Evolutionary conservation across 2,888 invertebrate genomes (phyloP).

Genomic region (Platycheirus albimanus): DNA sequence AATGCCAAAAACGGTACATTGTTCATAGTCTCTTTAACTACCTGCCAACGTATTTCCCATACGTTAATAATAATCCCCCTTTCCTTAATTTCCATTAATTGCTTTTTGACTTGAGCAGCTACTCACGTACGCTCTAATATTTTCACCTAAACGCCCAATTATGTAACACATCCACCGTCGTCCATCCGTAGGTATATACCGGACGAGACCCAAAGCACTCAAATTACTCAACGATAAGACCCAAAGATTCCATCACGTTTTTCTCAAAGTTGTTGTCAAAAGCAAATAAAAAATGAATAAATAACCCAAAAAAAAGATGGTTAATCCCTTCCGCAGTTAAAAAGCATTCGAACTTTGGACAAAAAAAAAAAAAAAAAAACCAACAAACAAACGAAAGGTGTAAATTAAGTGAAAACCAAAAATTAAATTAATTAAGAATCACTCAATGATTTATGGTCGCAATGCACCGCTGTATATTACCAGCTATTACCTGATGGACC

Average conservation of each 20-base stretch:
- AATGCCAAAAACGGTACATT: background rate
- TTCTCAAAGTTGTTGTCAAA: conserved; percentile 29
- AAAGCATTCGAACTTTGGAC: background rate
- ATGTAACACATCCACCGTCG: no score
- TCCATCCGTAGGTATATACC: conserved; percentile 10
- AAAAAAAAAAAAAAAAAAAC: background rate
- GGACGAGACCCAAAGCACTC: conserved; percentile 4
- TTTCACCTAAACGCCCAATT: conserved; percentile 30
- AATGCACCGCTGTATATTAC: background rate
- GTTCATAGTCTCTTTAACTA: conserved; percentile 8
- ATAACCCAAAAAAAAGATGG: conserved; percentile 9
- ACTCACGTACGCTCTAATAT: conserved; percentile 31
- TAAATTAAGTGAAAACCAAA: conserved; percentile 54
- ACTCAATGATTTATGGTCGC: conserved; percentile 49
- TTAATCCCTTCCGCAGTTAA: conserved; percentile 8
- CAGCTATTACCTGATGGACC: no score
- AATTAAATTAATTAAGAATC: conserved; percentile 64
- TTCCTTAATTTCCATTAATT: conserved; percentile 18
- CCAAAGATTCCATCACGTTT: conserved; percentile 39
- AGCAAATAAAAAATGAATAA: conserved; percentile 3
- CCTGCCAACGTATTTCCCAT: conserved; percentile 5
- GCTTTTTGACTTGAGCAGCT: conserved; percentile 6
- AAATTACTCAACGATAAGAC: conserved; percentile 28
- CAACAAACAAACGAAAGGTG: conserved; percentile 30
- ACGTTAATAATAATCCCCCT: background rate